Evolutionary conservation across 2,797 vertebrate genomes (phyloP).

Genomic region (Xerus rutilus): DNA sequence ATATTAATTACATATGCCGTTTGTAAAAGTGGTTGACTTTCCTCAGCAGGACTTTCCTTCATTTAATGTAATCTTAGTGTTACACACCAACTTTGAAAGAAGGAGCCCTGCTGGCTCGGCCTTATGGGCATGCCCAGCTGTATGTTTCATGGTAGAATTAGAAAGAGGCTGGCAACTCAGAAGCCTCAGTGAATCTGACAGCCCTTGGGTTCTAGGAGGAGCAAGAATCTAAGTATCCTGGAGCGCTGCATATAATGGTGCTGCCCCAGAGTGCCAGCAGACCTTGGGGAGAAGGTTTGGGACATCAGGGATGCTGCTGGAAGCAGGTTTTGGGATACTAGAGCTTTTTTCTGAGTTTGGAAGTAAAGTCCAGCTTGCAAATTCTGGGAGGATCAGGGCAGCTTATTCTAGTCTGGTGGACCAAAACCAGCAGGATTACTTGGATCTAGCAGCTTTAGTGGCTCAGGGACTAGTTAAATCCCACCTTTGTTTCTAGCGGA

Average conservation of each 20-base stretch:
- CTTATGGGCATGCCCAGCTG: background rate
- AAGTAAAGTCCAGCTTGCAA: background rate
- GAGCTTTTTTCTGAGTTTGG: background rate
- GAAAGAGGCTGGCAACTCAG: background rate
- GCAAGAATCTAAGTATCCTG: background rate
- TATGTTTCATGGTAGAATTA: background rate
- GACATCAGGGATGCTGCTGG: background rate
- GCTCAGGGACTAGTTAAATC: background rate
- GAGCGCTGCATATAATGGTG: background rate
- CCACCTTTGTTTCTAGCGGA: background rate
- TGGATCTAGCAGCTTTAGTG: background rate
- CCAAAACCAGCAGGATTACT: constrained; percentile 23
- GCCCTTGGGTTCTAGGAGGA: background rate
- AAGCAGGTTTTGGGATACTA: background rate
- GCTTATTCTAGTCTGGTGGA: background rate
- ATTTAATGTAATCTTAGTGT: background rate
- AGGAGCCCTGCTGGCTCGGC: background rate
- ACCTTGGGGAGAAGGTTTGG: background rate
- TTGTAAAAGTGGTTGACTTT: background rate
- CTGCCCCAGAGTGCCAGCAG: background rate
- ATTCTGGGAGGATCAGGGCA: background rate
- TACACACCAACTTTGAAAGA: background rate
- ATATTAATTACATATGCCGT: too few species aligned
- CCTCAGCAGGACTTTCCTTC: background rate
- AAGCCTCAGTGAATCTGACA: background rate